Evolutionary conservation across 2,113 vertebrate species (phyloP).

Genomic region (Notothenia rossii): DNA sequence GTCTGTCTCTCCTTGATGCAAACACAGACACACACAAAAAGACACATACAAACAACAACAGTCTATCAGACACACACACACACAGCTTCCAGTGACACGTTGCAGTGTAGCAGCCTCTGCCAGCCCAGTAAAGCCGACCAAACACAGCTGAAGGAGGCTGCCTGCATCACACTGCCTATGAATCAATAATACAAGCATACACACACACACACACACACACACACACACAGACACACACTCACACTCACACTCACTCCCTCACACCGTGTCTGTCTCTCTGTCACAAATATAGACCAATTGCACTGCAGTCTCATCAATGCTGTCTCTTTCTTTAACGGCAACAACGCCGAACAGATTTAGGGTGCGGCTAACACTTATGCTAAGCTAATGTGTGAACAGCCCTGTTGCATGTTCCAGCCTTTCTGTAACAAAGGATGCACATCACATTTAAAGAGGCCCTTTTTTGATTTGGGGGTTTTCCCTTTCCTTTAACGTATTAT

Average conservation of each 20-base stretch:
- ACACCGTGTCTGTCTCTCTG: not conserved
- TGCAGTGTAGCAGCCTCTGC: conserved; percentile 70
- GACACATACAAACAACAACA: not conserved
- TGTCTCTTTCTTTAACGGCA: not conserved
- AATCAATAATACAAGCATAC: conserved; percentile 70
- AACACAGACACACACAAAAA: conserved; percentile 3
- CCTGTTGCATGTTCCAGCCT: not conserved
- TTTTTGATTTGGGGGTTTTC: too few species aligned
- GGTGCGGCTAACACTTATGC: not conserved
- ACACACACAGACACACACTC: not conserved
- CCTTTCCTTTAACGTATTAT: too few species aligned
- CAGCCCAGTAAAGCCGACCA: conserved; percentile 30
- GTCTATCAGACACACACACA: not conserved
- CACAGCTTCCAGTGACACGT: conserved; percentile 44
- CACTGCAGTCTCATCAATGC: conserved; percentile 80
- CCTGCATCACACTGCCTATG: conserved; percentile 74
- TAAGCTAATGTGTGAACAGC: conserved; percentile 12
- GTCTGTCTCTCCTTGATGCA: not conserved
- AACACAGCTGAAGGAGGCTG: conserved; percentile 65
- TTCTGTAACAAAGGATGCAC: too few species aligned
- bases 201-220: not conserved
- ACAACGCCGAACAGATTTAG: not conserved
- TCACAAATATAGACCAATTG: conserved; percentile 47
- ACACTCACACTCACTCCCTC: conserved; percentile 10
- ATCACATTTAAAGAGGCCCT: too few species aligned